Base-by-base conservation (phyloP, 1,140 invertebrate genomes). In the Drosophila tristis region DNA sequence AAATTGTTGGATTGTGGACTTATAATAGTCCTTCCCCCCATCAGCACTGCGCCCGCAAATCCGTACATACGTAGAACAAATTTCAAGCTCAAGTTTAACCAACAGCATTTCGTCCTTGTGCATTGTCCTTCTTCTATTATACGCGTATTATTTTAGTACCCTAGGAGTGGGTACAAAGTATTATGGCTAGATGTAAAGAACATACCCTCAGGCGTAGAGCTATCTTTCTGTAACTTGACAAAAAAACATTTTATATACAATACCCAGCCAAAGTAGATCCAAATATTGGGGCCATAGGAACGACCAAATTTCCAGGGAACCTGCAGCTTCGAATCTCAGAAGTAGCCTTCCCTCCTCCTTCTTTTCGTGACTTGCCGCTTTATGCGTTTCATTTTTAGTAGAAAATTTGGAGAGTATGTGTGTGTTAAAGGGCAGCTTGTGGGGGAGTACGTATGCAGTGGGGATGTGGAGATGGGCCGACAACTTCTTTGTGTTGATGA, bases 401-500 rank as follows among this genome's bases (percentile, higher is more conserved):
- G 50, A 56, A 58, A 48, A 78, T 74, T 82, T 56, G 43, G 49
- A 53, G 48, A 29, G 23, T 25, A 26, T 25, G 23, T 68, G 35
- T 9, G 16, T 13, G 20, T 29, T 29, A 55, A 66, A 47, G 8
- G 1, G 16, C 7, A 23, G 26, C 9, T 42, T 35, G 31, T 11
- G 8, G 31, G 11, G 5, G 20, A 13, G 54, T 23, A 13, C 9
- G 16, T 5, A 11, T 23, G 2, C 20, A 2, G 16, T 11, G 9
- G 35, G 15, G 16, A 44, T 9, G 8, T 13, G 39, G 13, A 16
- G 16, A 42, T 31, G 72, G 48, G 20, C 44, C 61, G 29, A 54
- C 54, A 29, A 74, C 54, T 65, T 57, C 74, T 82, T 87, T 86
- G 84, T 87, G 78, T 67, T 72, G 82, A 86, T 86, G 82, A 86